These are phyloP conservation scores for Drosophila tsacasi DNA, from an alignment of 1,140 invertebrate species.

Conservation along the genomic window DNA sequence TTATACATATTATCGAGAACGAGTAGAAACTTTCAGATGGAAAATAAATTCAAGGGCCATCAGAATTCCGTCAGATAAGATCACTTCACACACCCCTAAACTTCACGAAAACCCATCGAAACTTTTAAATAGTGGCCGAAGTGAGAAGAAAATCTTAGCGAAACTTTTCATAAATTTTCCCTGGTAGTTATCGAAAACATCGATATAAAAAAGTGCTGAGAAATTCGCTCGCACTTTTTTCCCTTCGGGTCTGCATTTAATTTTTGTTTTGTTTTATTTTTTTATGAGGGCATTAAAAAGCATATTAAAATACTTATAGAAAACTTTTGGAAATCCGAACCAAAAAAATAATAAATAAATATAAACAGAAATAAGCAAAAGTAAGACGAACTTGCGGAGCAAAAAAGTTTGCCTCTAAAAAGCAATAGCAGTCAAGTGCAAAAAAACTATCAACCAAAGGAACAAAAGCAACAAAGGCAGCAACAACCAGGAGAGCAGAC, in stretches of 20 bases:
- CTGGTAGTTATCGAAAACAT: constrained; percentile 24
- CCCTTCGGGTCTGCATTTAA: constrained; percentile 16
- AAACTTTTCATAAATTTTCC: constrained; percentile 41
- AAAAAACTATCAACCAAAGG: constrained; percentile 22
- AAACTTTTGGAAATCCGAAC: constrained; percentile 59
- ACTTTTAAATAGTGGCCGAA: constrained; percentile 17
- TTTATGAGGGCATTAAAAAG: constrained; percentile 53
- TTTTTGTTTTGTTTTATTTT: constrained; percentile 11
- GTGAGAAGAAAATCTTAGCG: constrained; percentile 1
- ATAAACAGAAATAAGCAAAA: constrained; percentile 20
- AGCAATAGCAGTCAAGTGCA: constrained; percentile 73
- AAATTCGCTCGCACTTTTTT: constrained; percentile 13
- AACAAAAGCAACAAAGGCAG: constrained; percentile 5
- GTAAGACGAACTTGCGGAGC: constrained; percentile 44
- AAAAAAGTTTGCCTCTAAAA: constrained; percentile 68
- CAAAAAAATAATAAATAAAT: constrained; percentile 9
- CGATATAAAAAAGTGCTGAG: constrained; percentile 33
- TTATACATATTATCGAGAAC: constrained; percentile 23
- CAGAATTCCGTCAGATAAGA: constrained; percentile 18
- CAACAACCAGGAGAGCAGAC: constrained; percentile 6
- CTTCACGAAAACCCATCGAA: constrained; percentile 5
- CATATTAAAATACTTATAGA: constrained; percentile 79
- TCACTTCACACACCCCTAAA: constrained; percentile 16
- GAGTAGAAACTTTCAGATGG: background rate
- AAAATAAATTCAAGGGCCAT: constrained; percentile 5